Evolutionary conservation across 2,888 invertebrate genomes (phyloP).

Genomic region (Machimus atricapillus): DNA sequence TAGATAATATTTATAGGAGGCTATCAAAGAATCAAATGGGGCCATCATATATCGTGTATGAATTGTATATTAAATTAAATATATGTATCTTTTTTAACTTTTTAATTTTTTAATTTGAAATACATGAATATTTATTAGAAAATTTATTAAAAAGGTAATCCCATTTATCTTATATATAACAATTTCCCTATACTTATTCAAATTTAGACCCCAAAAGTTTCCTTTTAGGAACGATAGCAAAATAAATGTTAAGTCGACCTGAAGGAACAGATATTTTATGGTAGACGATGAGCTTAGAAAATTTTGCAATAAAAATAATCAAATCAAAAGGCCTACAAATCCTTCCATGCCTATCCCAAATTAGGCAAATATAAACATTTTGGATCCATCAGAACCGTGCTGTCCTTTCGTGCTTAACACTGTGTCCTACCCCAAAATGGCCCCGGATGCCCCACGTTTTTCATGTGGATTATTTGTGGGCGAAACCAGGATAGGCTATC

Average conservation of each 20-base stretch:
- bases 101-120: neutral
- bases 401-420: neutral
- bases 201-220: neutral
- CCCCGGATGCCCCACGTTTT: neutral
- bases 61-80: too few species aligned
- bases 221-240: neutral
- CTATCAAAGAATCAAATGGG: too few species aligned
- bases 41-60: too few species aligned
- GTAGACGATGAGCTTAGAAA: neutral
- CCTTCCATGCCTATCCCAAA: neutral
- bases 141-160: neutral
- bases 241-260: neutral
- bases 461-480: neutral
- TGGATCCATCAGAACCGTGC: neutral
- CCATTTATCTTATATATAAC: neutral
- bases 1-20: too few species aligned
- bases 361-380: neutral
- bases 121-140: neutral
- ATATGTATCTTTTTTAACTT: too few species aligned
- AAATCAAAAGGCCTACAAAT: neutral
- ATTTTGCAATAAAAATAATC: neutral
- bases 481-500: neutral
- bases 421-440: neutral
- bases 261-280: neutral
- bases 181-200: neutral